Conservation (phyloP, 2,113 vertebrate genomes). For the Chiloscyllium plagiosum region DNA sequence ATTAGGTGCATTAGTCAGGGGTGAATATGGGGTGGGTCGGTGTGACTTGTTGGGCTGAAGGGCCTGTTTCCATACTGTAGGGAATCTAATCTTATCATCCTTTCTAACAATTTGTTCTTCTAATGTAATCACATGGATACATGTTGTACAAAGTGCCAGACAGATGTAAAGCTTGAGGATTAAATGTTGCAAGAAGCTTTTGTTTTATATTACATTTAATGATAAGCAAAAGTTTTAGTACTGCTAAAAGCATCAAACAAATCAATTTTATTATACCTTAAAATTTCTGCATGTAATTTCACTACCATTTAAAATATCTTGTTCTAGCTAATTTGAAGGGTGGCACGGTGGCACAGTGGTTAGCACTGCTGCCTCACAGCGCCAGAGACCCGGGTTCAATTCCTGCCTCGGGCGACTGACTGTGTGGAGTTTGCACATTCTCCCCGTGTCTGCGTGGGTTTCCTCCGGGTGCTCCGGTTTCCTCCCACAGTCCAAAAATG, state of each 20-base stretch:
- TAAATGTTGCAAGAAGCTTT: slow-evolving; percentile 12
- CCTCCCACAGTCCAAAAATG: no score
- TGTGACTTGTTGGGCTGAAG: no score
- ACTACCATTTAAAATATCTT: background rate
- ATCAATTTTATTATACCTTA: background rate
- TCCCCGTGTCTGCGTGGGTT: no score
- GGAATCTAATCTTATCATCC: background rate
- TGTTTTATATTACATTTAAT: background rate
- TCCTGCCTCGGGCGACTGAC: no score
- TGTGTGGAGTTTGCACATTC: no score
- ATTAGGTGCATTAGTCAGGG: no score
- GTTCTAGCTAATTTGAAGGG: background rate
- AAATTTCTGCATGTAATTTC: background rate
- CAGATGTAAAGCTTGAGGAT: background rate
- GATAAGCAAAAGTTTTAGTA: background rate
- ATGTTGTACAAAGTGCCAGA: background rate
- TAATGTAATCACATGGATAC: background rate
- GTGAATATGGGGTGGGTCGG: no score
- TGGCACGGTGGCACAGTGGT: no score
- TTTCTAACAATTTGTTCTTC: background rate
- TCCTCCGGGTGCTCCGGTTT: no score
- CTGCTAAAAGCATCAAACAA: background rate
- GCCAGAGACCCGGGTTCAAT: no score
- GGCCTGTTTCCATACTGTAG: no score
- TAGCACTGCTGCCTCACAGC: no score